Percentiles rank a stretch among this genome's conserved stretches.
Conservation (phyloP, 2,888 invertebrate genomes). For the Drosophila demipolita region DNA sequence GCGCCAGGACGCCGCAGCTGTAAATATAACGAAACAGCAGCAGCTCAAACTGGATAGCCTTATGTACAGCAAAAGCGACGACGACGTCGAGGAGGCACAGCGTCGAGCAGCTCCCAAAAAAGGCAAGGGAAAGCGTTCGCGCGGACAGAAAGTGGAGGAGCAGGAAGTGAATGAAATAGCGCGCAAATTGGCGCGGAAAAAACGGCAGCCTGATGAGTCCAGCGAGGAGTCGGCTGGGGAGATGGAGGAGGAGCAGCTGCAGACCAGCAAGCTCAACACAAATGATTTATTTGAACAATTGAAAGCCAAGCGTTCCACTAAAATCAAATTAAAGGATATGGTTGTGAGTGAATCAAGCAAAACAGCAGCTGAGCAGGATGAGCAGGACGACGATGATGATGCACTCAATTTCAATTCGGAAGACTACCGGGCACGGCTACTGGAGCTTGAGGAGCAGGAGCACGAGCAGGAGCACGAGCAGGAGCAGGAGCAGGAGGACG, state of each 20-base stretch:
- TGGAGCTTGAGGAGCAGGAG: conserved; percentile 77
- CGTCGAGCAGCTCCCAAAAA: conserved; percentile 61
- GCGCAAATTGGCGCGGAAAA: conserved; percentile 81
- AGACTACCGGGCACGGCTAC: conserved; percentile 82
- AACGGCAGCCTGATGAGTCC: conserved; percentile 63
- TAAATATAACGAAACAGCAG: conserved; percentile 71
- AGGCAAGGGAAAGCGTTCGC: conserved; percentile 45
- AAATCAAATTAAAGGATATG: conserved; percentile 74
- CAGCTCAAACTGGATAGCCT: conserved; percentile 81
- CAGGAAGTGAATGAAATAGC: conserved; percentile 69
- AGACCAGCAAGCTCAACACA: conserved; percentile 51
- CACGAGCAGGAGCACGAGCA: conserved; percentile 13
- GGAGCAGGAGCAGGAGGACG: conserved; percentile 19
- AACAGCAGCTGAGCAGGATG: conserved; percentile 22
- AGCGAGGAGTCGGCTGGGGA: conserved; percentile 39
- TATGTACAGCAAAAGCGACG: conserved; percentile 84
- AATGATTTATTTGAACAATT: conserved; percentile 79
- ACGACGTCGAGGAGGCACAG: conserved; percentile 84
- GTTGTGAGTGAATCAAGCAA: conserved; percentile 62
- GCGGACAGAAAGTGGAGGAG: conserved; percentile 34
- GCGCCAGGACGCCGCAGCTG: conserved; percentile 37
- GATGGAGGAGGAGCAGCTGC: conserved; percentile 2
- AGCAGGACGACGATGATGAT: conserved; percentile 55
- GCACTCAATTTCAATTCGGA: conserved; percentile 84
- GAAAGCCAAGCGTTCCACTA: conserved; percentile 74